phyloP scores from a whole-genome alignment of 2,797 vertebrate species.

The Tenualosa thibaudeaui region DNA sequence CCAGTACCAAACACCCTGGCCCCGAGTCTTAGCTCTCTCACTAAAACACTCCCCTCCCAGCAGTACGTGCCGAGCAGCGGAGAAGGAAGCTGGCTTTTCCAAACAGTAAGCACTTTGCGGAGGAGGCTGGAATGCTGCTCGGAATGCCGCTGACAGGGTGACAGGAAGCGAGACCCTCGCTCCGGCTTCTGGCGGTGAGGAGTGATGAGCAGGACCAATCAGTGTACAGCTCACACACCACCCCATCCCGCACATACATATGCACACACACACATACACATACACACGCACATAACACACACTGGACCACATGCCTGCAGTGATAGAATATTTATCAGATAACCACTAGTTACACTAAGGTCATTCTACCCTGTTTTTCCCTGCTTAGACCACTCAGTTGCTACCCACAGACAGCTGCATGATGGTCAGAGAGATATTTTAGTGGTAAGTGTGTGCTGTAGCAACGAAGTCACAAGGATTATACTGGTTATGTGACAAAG shows the following conservation, averaged over 20 bases:
- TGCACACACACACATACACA: not conserved
- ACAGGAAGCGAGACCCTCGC: constrained; percentile 29
- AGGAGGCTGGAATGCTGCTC: constrained; percentile 36
- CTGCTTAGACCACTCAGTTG: not conserved
- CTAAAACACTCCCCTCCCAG: not conserved
- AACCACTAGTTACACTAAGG: not conserved
- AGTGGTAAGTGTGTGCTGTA: not conserved
- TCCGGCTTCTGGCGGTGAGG: constrained; percentile 34
- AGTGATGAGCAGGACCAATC: constrained; percentile 12
- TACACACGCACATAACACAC: not conserved
- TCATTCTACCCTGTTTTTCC: no score
- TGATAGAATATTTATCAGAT: not conserved
- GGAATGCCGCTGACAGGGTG: constrained; percentile 44
- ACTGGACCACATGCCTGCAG: not conserved
- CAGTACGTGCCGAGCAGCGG: constrained; percentile 19
- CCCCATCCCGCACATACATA: not conserved
- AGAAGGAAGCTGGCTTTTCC: constrained; percentile 42
- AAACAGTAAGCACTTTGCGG: constrained; percentile 49
- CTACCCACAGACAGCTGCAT: not conserved
- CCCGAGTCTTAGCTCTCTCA: not conserved
- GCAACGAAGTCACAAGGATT: not conserved
- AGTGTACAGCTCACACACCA: not conserved
- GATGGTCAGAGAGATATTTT: not conserved
- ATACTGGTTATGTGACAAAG: not conserved
- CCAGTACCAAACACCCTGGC: not conserved